Conservation (phyloP, 2,888 invertebrate species). For the Kuschelorhynchus macadamiae region DNA sequence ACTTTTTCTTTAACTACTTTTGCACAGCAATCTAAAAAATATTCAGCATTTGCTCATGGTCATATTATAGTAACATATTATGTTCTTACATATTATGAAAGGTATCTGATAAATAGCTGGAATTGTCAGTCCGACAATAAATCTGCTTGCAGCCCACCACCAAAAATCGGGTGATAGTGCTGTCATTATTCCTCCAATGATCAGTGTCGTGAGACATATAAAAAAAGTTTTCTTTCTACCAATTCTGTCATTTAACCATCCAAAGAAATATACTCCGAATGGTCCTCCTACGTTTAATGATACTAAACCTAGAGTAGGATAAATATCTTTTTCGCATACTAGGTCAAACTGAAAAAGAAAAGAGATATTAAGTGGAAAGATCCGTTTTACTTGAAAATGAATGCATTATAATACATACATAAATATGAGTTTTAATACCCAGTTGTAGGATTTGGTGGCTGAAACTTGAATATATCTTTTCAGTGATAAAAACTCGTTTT, state of each 20-base stretch:
- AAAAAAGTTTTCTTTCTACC: constrained; percentile 91
- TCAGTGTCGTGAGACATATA: constrained; percentile 84
- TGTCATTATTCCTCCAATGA: constrained; percentile 84
- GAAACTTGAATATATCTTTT: too few relatives aligned
- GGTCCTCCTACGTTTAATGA: constrained; percentile 91
- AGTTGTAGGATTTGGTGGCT: too few relatives aligned
- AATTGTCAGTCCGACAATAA: constrained; percentile 90
- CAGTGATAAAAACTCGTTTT: too few relatives aligned
- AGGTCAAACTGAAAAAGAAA: constrained; percentile 82
- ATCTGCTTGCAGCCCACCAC: constrained; percentile 86
- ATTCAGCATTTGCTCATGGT: too few relatives aligned
- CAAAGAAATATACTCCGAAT: constrained; percentile 90
- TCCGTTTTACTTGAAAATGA: too few relatives aligned
- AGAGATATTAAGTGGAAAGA: too few relatives aligned
- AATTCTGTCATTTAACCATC: constrained; percentile 87
- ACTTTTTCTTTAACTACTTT: too few relatives aligned
- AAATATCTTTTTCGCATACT: constrained; percentile 89
- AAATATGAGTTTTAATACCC: too few relatives aligned
- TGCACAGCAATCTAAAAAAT: too few relatives aligned
- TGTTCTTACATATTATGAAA: constrained; percentile 89
- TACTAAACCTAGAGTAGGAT: constrained; percentile 89
- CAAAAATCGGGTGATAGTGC: constrained; percentile 85
- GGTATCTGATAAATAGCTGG: constrained; percentile 96
- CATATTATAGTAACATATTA: too few relatives aligned
- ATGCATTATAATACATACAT: too few relatives aligned